These are phyloP conservation scores for Formica exsecta DNA, from an alignment of 1,140 invertebrate genomes.

Conservation along the genomic window DNA sequence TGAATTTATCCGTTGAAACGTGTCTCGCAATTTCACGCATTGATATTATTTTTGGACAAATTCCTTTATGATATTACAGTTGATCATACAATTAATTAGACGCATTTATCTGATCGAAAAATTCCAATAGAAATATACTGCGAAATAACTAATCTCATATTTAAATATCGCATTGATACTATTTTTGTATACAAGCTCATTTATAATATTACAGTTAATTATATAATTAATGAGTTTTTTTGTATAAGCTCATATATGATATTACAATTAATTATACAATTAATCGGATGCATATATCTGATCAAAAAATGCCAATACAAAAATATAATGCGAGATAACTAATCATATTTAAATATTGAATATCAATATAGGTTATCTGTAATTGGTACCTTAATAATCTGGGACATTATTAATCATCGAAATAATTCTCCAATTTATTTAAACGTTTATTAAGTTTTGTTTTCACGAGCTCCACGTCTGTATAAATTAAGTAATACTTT, in stretches of 20 bases:
- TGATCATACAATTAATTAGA: too few species aligned
- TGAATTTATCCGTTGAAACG: background rate
- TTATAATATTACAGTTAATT: background rate
- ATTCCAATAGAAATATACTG: too few species aligned
- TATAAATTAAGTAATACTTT: constrained; percentile 6
- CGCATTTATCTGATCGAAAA: too few species aligned
- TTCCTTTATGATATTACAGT: too few species aligned
- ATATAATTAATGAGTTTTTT: background rate
- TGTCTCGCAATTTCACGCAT: background rate
- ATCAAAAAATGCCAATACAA: background rate
- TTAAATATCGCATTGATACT: too few species aligned
- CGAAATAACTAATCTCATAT: too few species aligned
- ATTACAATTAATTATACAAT: background rate
- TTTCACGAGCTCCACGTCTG: background rate
- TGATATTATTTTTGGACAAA: background rate
- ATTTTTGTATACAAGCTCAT: too few species aligned
- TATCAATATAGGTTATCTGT: constrained; percentile 24
- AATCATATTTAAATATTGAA: constrained; percentile 35
- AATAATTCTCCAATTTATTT: constrained; percentile 11
- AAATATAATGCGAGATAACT: background rate
- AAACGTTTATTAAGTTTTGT: background rate
- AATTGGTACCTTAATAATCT: constrained; percentile 2
- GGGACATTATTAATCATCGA: background rate
- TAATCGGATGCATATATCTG: constrained; percentile 2
- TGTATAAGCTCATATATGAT: too few species aligned